Evolutionary conservation across 64 coral and sea anemone genomes (phyloP).

Genomic region (Astreopora myriophthalma): DNA sequence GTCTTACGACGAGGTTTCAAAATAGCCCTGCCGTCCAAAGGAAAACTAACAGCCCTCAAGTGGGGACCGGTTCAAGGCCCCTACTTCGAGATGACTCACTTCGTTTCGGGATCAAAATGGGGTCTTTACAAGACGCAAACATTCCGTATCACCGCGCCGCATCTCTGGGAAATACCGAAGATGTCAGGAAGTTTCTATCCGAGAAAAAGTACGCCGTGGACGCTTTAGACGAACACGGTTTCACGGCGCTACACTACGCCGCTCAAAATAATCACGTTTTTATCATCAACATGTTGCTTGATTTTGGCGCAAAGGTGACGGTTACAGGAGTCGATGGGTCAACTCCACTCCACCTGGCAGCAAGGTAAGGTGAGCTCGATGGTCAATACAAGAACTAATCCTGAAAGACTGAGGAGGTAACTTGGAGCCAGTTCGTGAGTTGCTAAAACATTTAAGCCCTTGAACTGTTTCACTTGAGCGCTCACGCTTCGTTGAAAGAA

Average conservation of each 20-base stretch:
- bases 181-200: neutral
- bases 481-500: no score
- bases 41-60: conserved; percentile 7
- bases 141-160: conserved; percentile 25
- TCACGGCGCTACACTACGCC: conserved; percentile 46
- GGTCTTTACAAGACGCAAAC: neutral
- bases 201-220: conserved; percentile 32
- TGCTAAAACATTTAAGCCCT: no score
- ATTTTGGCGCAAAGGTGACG: conserved; percentile 27
- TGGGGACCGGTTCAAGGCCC: neutral
- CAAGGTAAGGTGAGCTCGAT: neutral
- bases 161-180: conserved; percentile 1
- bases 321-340: conserved; percentile 2
- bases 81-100: conserved; percentile 12
- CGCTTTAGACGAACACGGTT: conserved; percentile 33
- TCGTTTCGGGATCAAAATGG: conserved; percentile 28
- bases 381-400: no score
- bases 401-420: no score
- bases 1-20: neutral
- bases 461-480: no score
- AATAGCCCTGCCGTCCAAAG: neutral
- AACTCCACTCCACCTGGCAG: conserved; percentile 50
- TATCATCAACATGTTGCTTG: conserved; percentile 47
- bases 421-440: no score
- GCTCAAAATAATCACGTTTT: conserved; percentile 40